Evolutionary conservation across 2,797 vertebrate genomes (phyloP), one percentile per base, ranked within the genome.

Genomic region (Liparis tanakae): DNA sequence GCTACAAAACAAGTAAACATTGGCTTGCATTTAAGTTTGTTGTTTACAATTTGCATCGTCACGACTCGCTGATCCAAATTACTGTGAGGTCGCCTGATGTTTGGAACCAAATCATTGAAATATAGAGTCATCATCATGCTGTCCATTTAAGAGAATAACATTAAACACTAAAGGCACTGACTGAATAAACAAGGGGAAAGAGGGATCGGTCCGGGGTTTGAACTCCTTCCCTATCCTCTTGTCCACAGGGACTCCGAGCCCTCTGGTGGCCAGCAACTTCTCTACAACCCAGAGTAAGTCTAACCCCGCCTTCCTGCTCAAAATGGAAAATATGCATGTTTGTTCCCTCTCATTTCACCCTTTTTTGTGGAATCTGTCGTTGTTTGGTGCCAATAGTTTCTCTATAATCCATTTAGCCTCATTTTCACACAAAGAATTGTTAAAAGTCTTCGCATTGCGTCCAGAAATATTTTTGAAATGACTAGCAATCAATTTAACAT

Each of bases 281-380:
- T 92, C 95, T 85, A 86, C 96, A 90, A 88, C 95, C 68, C 96
- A 94, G 92, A 97, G 95, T 97, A 95, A 96, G 97, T 95, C 66
- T 54, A 63, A 65, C 78, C 81, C 79, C 82, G 66, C 83, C 85
- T 88, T 79, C 67, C 53, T 67, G 61, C 72, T 76, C 62, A 54
- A 61, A 70, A 67, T 54, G 58, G 80, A 74, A 71, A 20, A 57
- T 37, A 60, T 54, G 39, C 81, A 82, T 80, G 67, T 65, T 30
- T 60, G 74, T 57, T 67, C 74, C 14, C 69, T 64, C 50, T 79
- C 76, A 82, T 83, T 71, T 81, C 70, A 73, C 55, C 51, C 70
- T 69, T 74, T 67, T 78, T 67, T 41, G 20, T 37, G 78, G 67
- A 61, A 59, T 70, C 66, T 70, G 8, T 80, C 57, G 50, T 66